Evolutionary conservation across 2,888 invertebrate species (phyloP).

Genomic region (Hypomecis atomaria): DNA sequence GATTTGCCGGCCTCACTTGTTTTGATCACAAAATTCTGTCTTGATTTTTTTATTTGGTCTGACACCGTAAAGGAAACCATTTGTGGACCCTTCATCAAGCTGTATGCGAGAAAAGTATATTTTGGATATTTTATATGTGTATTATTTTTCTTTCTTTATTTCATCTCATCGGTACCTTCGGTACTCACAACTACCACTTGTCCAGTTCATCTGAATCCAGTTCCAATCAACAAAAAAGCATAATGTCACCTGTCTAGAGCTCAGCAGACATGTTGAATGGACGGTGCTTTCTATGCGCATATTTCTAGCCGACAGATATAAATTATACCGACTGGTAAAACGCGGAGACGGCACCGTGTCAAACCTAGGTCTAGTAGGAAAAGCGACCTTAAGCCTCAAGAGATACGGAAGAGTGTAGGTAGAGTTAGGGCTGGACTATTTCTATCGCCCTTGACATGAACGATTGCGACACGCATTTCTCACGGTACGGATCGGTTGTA

Average conservation of each 20-base stretch:
- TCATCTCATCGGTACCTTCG: too few relatives aligned
- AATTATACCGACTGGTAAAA: constrained; percentile 23
- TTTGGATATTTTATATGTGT: too few relatives aligned
- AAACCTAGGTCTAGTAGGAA: constrained; percentile 19
- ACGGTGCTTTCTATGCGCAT: constrained; percentile 13
- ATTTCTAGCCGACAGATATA: constrained; percentile 14
- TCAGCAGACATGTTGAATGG: neutral
- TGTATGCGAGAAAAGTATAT: too few relatives aligned
- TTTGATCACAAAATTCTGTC: too few relatives aligned
- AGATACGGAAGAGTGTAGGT: constrained; percentile 13
- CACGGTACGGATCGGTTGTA: constrained; percentile 20
- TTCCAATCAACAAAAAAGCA: neutral
- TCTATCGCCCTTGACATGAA: constrained; percentile 48
- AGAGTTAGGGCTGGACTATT: constrained; percentile 39
- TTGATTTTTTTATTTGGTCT: too few relatives aligned
- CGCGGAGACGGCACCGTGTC: constrained; percentile 11
- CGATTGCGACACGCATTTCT: constrained; percentile 43
- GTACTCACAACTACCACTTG: neutral
- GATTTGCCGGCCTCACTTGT: too few relatives aligned
- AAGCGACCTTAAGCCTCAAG: constrained; percentile 19
- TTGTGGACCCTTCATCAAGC: too few relatives aligned
- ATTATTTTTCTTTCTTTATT: too few relatives aligned
- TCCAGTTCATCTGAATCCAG: too few relatives aligned
- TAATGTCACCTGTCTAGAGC: constrained; percentile 1
- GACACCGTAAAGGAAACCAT: too few relatives aligned